These are phyloP conservation scores for Aurelia aurita DNA, from an alignment of 30 jellyfish, hydroid and myxozoan genomes.

Conservation along the genomic window DNA sequence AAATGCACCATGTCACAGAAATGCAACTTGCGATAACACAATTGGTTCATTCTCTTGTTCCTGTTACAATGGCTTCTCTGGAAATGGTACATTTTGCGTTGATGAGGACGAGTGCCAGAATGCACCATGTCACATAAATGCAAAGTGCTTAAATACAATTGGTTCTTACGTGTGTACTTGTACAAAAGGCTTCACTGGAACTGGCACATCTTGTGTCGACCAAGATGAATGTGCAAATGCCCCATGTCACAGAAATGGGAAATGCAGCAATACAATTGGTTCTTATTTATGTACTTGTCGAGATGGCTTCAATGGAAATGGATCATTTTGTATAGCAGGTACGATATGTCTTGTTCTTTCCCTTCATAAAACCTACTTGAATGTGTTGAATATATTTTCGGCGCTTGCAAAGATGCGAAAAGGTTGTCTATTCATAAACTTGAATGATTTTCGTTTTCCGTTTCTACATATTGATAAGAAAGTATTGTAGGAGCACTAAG, in stretches of 20 bases:
- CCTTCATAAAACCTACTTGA: too few relatives aligned
- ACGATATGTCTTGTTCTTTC: too few relatives aligned
- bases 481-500: too few relatives aligned
- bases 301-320: conserved; percentile 52
- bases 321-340: conserved; percentile 6
- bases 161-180: not conserved
- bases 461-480: too few relatives aligned
- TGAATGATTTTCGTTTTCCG: too few relatives aligned
- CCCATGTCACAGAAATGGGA: not conserved
- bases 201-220: conserved; percentile 12
- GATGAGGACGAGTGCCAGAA: conserved; percentile 51
- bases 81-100: conserved; percentile 46
- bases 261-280: not conserved
- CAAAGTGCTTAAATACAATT: not conserved
- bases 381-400: too few relatives aligned
- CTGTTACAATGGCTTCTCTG: conserved; percentile 12
- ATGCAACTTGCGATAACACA: too few relatives aligned
- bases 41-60: too few relatives aligned
- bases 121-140: not conserved
- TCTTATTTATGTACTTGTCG: not conserved
- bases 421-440: too few relatives aligned
- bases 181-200: conserved; percentile 41
- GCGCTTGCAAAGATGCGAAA: too few relatives aligned
- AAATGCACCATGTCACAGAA: too few relatives aligned
- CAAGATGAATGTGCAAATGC: conserved; percentile 38